phyloP scores from a whole-genome alignment of 2,888 invertebrate genomes.

The Caenorhabditis macrosperma region DNA sequence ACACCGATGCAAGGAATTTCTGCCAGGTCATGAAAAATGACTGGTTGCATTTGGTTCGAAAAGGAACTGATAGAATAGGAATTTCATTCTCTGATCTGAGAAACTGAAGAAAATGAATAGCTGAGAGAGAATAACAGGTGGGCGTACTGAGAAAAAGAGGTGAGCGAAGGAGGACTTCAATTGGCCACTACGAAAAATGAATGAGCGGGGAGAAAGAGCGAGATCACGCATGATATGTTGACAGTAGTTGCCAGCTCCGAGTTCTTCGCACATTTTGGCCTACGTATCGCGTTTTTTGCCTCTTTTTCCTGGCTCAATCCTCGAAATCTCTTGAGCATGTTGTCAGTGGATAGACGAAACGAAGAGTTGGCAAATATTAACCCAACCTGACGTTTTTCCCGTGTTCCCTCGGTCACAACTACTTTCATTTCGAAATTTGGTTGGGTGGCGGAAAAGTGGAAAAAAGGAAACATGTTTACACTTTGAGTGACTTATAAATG shows the following conservation, averaged over 20 bases:
- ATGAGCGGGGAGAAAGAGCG: neutral
- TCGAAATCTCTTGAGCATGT: constrained; percentile 33
- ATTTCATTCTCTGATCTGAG: neutral
- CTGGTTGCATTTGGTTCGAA: no score
- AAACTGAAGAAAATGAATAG: neutral
- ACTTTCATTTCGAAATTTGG: neutral
- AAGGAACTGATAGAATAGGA: constrained; percentile 3
- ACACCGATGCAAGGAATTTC: no score
- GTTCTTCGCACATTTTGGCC: constrained; percentile 35
- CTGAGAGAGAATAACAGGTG: constrained; percentile 25
- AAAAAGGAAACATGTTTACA: constrained; percentile 42
- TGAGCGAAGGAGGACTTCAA: neutral
- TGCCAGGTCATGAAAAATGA: no score
- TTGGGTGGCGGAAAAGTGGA: neutral
- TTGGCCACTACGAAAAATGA: constrained; percentile 2
- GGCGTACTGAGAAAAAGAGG: constrained; percentile 23
- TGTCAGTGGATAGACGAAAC: constrained; percentile 36
- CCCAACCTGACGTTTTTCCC: neutral
- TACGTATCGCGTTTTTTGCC: constrained; percentile 24
- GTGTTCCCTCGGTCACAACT: constrained; percentile 25
- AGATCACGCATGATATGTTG: constrained; percentile 20
- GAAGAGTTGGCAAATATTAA: constrained; percentile 49
- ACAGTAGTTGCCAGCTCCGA: constrained; percentile 5
- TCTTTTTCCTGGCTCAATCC: neutral
- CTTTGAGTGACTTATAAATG: constrained; percentile 42